Conservation (phyloP, 2,797 vertebrate genomes). For the Sebastes umbrosus region DNA sequence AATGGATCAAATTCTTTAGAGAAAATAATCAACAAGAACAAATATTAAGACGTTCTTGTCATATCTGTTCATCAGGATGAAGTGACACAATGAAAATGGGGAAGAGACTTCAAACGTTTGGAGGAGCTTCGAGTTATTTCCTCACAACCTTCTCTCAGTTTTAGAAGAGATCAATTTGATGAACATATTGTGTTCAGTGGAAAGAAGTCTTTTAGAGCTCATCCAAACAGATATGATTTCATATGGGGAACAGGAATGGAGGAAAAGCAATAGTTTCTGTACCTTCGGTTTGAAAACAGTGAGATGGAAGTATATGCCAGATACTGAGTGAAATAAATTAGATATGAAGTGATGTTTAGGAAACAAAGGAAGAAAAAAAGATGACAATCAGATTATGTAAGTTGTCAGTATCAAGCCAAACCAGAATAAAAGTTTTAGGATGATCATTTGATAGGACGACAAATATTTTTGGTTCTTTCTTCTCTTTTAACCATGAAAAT, state of each 20-base stretch:
- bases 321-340: background rate
- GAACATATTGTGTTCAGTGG: background rate
- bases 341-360: background rate
- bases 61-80: background rate
- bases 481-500: background rate
- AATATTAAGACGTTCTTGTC: background rate
- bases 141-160: background rate
- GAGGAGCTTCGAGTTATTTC: conserved; percentile 1
- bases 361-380: background rate
- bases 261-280: background rate
- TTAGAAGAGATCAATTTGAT: background rate
- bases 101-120: conserved; percentile 4
- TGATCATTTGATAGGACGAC: background rate
- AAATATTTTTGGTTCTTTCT: background rate
- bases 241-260: background rate
- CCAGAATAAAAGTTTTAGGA: conserved; percentile 21
- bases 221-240: conserved; percentile 29
- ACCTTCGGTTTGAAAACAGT: background rate
- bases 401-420: conserved; percentile 28
- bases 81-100: conserved; percentile 23
- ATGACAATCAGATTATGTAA: background rate
- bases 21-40: conserved; percentile 7
- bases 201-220: conserved; percentile 12
- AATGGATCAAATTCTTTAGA: background rate
- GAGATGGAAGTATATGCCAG: background rate